phyloP scores from a whole-genome alignment of 2,113 vertebrate species.

The Capricornis sumatraensis region DNA sequence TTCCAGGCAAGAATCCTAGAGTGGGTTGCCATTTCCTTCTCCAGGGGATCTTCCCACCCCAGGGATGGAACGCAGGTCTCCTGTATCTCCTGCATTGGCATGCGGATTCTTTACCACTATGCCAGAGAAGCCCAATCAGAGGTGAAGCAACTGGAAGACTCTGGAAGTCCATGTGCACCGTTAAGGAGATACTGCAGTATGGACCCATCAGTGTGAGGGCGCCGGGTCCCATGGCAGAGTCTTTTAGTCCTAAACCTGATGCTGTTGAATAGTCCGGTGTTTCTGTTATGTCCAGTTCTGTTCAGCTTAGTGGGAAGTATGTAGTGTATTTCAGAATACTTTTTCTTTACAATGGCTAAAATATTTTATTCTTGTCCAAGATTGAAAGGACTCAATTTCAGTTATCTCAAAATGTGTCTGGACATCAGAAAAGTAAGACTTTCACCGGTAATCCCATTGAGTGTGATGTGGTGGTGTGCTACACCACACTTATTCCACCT shows the following conservation, averaged over 20 bases:
- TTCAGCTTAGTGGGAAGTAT: background rate
- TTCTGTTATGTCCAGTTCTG: background rate
- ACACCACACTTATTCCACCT: accelerated
- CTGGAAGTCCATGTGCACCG: accelerated
- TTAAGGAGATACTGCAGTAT: accelerated
- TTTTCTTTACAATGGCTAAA: background rate
- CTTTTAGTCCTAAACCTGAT: background rate
- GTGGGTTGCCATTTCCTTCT: background rate
- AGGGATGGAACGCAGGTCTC: background rate
- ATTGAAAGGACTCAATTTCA: background rate
- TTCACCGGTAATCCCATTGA: background rate
- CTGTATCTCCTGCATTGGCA: background rate
- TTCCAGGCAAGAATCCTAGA: background rate
- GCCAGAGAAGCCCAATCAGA: background rate
- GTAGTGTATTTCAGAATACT: background rate
- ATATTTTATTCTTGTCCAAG: background rate
- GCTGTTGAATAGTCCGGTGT: background rate
- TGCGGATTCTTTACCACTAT: background rate
- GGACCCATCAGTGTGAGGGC: accelerated
- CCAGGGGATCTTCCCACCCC: background rate
- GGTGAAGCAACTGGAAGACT: background rate
- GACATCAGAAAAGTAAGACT: background rate
- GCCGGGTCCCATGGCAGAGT: background rate
- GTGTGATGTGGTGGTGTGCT: no score
- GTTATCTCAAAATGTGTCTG: background rate